Percentiles rank a stretch among this genome's conserved stretches.
Conservation (phyloP, 2,888 invertebrate species). For the Apodemia duryi region DNA sequence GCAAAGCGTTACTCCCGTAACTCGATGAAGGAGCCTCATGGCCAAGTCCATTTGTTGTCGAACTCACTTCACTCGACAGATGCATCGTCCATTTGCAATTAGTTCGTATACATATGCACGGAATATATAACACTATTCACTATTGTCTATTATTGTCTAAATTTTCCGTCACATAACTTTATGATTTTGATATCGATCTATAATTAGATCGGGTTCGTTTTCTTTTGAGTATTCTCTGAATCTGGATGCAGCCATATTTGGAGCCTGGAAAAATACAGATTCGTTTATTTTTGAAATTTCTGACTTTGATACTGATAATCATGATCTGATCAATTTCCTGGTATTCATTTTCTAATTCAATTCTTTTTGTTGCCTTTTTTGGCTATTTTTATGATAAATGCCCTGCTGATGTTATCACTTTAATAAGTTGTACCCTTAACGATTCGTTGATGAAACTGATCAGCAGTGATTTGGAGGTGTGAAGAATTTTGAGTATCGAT, state of each 20-base stretch:
- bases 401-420: no score
- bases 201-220: constrained; percentile 29
- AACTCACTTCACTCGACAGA: constrained; percentile 88
- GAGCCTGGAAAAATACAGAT: constrained; percentile 29
- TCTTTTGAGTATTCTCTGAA: constrained; percentile 21
- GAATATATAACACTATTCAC: constrained; percentile 15
- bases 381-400: no score
- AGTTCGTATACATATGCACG: constrained; percentile 31
- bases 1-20: constrained; percentile 53
- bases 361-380: no score
- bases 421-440: no score
- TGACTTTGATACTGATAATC: not conserved
- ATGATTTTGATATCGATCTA: constrained; percentile 28
- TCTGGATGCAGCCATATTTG: constrained; percentile 20
- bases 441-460: no score
- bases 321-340: no score
- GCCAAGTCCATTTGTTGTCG: constrained; percentile 81
- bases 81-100: constrained; percentile 78
- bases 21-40: constrained; percentile 72
- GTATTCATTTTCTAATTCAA: no score
- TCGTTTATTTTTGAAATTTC: constrained; percentile 1
- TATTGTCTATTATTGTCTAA: constrained; percentile 37
- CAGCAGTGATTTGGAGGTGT: no score
- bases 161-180: constrained; percentile 61
- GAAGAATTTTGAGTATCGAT: no score